phyloP scores from a whole-genome alignment of 2,888 invertebrate species.

The Arrhopalites spinosus region DNA sequence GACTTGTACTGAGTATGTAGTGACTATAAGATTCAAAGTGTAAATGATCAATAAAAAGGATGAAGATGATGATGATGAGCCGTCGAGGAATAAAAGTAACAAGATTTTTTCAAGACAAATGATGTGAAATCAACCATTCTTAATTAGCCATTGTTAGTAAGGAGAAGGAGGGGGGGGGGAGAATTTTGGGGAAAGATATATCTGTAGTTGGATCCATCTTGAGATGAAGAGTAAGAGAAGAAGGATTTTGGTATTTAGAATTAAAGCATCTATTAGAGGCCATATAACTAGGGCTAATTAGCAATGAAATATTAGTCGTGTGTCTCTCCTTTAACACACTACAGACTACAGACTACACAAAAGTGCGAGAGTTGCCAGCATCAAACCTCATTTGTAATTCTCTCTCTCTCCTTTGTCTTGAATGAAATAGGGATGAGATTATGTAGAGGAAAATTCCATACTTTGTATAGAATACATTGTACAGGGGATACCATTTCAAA shows the following conservation, averaged over 20 bases:
- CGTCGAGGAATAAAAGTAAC: not conserved
- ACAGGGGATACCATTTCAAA: too few species aligned
- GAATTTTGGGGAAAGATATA: not conserved
- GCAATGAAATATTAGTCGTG: constrained; percentile 36
- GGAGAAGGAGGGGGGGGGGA: not conserved
- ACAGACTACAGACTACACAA: not conserved
- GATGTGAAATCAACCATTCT: constrained; percentile 26
- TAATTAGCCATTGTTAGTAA: constrained; percentile 40
- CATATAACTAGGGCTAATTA: constrained; percentile 33
- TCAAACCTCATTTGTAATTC: constrained; percentile 17
- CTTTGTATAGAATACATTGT: too few species aligned
- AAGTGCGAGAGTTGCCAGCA: not conserved
- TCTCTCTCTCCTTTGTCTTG: too few species aligned
- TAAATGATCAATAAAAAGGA: constrained; percentile 11
- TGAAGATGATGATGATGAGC: constrained; percentile 20
- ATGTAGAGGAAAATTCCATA: too few species aligned
- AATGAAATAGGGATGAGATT: too few species aligned
- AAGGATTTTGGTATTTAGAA: not conserved
- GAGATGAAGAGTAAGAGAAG: not conserved
- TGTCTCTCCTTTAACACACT: not conserved
- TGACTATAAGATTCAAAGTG: too few species aligned
- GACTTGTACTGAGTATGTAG: too few species aligned
- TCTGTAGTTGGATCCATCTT: not conserved
- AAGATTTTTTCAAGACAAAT: constrained; percentile 8
- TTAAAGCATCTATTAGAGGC: constrained; percentile 10